phyloP scores from a whole-genome alignment of 2,888 invertebrate genomes.

The Lasioglossum malachurum region DNA sequence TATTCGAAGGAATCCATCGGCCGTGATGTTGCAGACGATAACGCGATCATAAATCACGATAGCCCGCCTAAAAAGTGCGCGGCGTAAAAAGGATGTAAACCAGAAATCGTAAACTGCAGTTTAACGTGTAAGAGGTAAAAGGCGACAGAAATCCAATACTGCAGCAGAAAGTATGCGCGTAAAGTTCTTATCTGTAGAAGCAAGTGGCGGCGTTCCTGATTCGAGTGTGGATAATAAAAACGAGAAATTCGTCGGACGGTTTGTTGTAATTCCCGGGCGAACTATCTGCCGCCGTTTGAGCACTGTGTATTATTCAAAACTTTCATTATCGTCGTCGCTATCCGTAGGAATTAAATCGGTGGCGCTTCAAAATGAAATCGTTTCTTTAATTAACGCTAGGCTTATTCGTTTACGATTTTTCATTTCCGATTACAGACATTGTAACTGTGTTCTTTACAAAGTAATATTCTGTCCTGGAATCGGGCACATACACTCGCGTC shows the following conservation, averaged over 20 bases:
- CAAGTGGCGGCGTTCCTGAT: constrained; percentile 42
- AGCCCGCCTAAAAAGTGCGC: constrained; percentile 39
- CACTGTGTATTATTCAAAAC: background rate
- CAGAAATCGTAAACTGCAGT: constrained; percentile 59
- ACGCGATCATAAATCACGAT: constrained; percentile 55
- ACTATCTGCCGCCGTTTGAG: background rate
- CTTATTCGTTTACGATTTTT: too few relatives aligned
- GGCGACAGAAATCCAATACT: constrained; percentile 56
- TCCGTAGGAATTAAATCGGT: background rate
- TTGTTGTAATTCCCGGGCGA: background rate
- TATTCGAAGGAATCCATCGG: constrained; percentile 47
- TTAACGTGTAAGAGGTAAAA: constrained; percentile 45
- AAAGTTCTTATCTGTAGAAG: constrained; percentile 50
- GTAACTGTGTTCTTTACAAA: too few relatives aligned
- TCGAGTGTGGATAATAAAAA: constrained; percentile 39
- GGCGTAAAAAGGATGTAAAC: constrained; percentile 55
- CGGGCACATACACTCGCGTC: too few relatives aligned
- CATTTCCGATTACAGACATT: too few relatives aligned
- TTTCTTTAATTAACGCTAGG: too few relatives aligned
- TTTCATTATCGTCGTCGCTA: background rate
- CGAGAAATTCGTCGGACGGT: background rate
- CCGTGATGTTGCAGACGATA: constrained; percentile 50
- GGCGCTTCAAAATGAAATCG: too few relatives aligned
- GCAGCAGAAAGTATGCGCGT: constrained; percentile 36
- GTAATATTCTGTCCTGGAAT: too few relatives aligned